Evolutionary conservation across 1,140 invertebrate genomes (phyloP).

Genomic region (Ostrea edulis): DNA sequence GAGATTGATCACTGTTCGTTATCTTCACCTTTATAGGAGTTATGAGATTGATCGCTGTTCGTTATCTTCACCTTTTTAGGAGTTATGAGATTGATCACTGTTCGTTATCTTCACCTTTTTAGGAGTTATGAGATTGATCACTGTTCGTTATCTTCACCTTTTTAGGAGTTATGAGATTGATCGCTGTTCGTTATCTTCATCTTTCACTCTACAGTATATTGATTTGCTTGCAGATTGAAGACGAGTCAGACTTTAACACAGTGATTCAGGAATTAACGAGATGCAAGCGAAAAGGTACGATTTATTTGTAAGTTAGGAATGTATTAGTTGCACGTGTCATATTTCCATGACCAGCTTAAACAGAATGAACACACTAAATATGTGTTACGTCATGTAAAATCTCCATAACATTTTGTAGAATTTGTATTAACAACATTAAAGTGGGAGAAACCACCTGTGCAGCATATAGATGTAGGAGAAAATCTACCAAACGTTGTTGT

Average conservation of each 20-base stretch:
- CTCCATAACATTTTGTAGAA: slow-evolving; percentile 25
- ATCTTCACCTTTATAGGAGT: too few species aligned
- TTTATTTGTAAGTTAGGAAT: background rate
- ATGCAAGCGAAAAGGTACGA: background rate
- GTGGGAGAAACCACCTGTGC: slow-evolving; percentile 46
- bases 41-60: too few species aligned
- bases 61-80: too few species aligned
- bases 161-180: background rate
- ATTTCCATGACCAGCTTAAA: background rate
- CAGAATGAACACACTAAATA: background rate
- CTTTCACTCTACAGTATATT: too few species aligned
- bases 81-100: too few species aligned
- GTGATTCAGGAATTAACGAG: background rate
- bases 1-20: too few species aligned
- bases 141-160: too few species aligned
- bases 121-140: too few species aligned
- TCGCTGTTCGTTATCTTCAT: too few species aligned
- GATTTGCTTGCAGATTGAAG: background rate
- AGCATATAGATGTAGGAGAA: background rate
- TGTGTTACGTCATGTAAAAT: background rate
- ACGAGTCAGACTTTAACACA: background rate
- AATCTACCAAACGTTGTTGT: slow-evolving; percentile 46
- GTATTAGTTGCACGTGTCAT: background rate
- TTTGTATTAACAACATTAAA: slow-evolving; percentile 45
- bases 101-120: too few species aligned